Evolutionary conservation across 2,888 invertebrate species (phyloP).

Genomic region (Capitulum mitella): DNA sequence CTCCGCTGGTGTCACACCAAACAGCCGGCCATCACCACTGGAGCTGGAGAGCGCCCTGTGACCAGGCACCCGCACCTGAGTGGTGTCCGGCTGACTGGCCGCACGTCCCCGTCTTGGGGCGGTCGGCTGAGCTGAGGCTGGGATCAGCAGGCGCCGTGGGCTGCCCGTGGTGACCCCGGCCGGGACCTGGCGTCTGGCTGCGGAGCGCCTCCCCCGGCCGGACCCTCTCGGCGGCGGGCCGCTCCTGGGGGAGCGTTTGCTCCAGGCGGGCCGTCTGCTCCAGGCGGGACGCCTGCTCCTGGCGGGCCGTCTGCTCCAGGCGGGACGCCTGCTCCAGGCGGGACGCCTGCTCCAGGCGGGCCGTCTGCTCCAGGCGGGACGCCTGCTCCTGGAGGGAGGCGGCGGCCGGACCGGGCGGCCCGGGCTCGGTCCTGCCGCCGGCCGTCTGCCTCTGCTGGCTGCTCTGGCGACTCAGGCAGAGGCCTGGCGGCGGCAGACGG

Average conservation of each 20-base stretch:
- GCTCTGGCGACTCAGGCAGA: neutral
- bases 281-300: neutral
- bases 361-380: neutral
- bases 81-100: conserved; percentile 32
- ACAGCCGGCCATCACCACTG: too few relatives aligned
- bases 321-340: neutral
- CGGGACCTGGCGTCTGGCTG: conserved; percentile 2
- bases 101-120: conserved; percentile 26
- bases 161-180: conserved; percentile 29
- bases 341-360: neutral
- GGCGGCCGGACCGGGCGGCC: neutral
- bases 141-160: conserved; percentile 33
- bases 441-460: neutral
- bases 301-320: neutral
- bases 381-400: neutral
- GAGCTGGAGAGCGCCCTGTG: too few relatives aligned
- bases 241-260: conserved; percentile 30
- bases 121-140: conserved; percentile 34
- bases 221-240: conserved; percentile 29
- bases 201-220: neutral
- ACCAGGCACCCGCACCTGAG: neutral
- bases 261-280: neutral
- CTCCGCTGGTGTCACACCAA: too few relatives aligned
- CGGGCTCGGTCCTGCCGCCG: neutral
- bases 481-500: neutral